Percentiles rank a stretch among this genome's conserved stretches.
phyloP scores from a whole-genome alignment of 2,888 invertebrate species.

The Sminthurinus aureus region DNA sequence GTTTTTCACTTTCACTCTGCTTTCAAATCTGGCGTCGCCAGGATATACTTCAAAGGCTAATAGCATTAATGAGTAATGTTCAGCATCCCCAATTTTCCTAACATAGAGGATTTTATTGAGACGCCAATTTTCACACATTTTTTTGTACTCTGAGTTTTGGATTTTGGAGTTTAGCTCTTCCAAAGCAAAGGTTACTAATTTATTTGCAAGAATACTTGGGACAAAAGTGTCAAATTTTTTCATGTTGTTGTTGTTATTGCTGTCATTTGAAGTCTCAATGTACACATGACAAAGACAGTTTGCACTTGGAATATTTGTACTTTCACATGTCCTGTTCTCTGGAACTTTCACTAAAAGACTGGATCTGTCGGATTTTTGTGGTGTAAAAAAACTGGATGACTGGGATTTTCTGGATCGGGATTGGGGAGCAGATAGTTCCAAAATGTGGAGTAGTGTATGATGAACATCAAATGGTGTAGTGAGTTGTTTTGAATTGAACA shows the following conservation, averaged over 20 bases:
- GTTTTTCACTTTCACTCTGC: not conserved
- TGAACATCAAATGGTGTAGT: constrained; percentile 80
- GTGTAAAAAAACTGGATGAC: not conserved
- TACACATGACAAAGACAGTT: constrained; percentile 25
- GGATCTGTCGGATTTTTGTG: constrained; percentile 4
- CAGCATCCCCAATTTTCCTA: not conserved
- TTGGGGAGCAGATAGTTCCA: not conserved
- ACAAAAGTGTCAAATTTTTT: not conserved
- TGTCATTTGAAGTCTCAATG: not conserved
- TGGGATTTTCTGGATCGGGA: not conserved
- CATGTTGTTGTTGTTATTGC: too few species aligned
- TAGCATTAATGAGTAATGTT: not conserved
- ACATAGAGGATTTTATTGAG: not conserved
- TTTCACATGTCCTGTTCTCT: constrained; percentile 16
- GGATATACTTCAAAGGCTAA: constrained; percentile 22
- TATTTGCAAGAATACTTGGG: not conserved
- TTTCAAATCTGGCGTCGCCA: constrained; percentile 24
- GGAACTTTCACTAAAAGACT: constrained; percentile 27
- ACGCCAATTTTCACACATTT: constrained; percentile 21
- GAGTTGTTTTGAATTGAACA: constrained; percentile 71
- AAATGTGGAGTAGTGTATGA: constrained; percentile 66
- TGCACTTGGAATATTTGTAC: not conserved
- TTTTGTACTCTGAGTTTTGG: not conserved
- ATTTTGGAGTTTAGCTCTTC: constrained; percentile 22
- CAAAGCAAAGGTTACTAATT: not conserved